Conservation (phyloP, 2,113 vertebrate species). For the Mormyrus iriodes region DNA sequence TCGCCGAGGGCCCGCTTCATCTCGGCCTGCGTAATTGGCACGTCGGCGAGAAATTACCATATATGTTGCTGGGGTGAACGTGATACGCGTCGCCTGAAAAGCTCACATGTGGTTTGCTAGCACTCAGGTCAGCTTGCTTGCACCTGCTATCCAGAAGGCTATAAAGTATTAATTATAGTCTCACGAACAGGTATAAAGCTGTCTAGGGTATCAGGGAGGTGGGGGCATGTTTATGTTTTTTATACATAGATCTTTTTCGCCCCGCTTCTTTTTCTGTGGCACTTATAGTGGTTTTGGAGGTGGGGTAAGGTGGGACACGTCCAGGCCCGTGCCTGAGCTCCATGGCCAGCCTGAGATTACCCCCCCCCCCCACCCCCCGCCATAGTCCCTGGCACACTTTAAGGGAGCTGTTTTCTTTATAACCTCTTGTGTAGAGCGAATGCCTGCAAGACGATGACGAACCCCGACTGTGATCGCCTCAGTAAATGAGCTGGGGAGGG, state of each 20-base stretch:
- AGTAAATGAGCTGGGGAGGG: neutral
- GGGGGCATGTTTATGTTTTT: slow-evolving; percentile 51
- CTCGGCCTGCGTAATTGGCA: slow-evolving; percentile 65
- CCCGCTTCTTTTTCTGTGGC: slow-evolving; percentile 49
- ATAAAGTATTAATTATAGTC: slow-evolving; percentile 74
- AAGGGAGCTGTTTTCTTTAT: neutral
- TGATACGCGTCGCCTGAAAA: slow-evolving; percentile 51
- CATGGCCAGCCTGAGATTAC: slow-evolving; percentile 37
- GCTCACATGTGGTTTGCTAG: slow-evolving; percentile 64
- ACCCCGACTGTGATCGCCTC: neutral
- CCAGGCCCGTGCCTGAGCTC: slow-evolving; percentile 53
- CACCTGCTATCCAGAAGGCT: slow-evolving; percentile 65
- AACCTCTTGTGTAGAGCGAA: neutral
- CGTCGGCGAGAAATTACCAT: slow-evolving; percentile 55
- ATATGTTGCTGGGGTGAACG: slow-evolving; percentile 67
- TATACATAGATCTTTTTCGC: slow-evolving; percentile 43
- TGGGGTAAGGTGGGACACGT: slow-evolving; percentile 50
- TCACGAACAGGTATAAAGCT: slow-evolving; percentile 60
- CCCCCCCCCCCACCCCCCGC: neutral
- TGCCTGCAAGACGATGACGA: neutral
- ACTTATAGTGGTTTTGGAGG: slow-evolving; percentile 50
- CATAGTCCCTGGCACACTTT: neutral
- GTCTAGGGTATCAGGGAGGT: slow-evolving; percentile 57
- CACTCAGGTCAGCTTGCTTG: slow-evolving; percentile 63
- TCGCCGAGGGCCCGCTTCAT: slow-evolving; percentile 53